These are phyloP conservation scores for Eretmocerus hayati DNA, from an alignment of 2,888 invertebrate species.

Conservation along the genomic window DNA sequence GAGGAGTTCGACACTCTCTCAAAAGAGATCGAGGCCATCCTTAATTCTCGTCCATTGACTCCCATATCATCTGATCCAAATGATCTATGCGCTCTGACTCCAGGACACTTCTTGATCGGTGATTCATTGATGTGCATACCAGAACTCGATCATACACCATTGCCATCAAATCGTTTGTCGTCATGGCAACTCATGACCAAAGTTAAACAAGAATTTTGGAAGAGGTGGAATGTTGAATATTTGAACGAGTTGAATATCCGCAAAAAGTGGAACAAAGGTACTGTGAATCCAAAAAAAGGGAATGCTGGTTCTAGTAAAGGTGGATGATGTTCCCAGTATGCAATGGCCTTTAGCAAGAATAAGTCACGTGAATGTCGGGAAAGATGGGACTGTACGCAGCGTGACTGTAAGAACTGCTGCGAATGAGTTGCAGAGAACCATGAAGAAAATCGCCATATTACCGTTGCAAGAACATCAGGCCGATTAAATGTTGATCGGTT, in stretches of 20 bases:
- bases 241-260: conserved; percentile 6
- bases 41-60: conserved; percentile 18
- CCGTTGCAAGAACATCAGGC: not conserved
- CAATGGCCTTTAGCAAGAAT: conserved; percentile 3
- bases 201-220: conserved; percentile 14
- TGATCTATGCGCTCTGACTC: conserved; percentile 10
- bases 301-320: conserved; percentile 6
- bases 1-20: conserved; percentile 3
- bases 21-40: conserved; percentile 18
- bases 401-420: not conserved
- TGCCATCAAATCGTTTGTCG: conserved; percentile 13
- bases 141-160: not conserved
- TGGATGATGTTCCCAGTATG: conserved; percentile 9
- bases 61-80: conserved; percentile 15
- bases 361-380: not conserved
- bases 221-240: conserved; percentile 14
- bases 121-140: conserved; percentile 10
- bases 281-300: conserved; percentile 2
- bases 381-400: not conserved
- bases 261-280: conserved; percentile 3
- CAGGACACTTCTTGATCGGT: conserved; percentile 19
- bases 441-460: not conserved
- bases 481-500: not conserved
- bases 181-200: conserved; percentile 6
- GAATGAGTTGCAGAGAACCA: not conserved